A percentile compares a stretch with the other conserved stretches of the same genome.
phyloP scores from a whole-genome alignment of 2,888 invertebrate species.

The Melipona bicolor region DNA sequence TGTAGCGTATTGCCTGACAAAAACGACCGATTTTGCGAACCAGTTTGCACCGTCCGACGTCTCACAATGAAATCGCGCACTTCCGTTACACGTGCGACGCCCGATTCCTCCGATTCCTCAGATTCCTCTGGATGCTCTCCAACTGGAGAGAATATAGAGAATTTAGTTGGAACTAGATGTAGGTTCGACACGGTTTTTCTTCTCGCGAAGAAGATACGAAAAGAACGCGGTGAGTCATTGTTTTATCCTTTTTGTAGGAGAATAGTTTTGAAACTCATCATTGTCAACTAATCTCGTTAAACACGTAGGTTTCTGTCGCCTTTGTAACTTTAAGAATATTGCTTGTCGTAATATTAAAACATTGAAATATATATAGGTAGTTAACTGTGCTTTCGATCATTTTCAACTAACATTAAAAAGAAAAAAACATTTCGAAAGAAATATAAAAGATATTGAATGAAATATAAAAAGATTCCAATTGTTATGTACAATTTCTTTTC shows the following conservation, averaged over 20 bases:
- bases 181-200: background rate
- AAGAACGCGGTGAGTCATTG: background rate
- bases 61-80: conserved; percentile 7
- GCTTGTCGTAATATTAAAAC: no score
- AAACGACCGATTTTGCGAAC: conserved; percentile 43
- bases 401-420: no score
- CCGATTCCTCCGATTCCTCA: background rate
- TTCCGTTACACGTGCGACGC: background rate
- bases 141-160: background rate
- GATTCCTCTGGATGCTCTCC: background rate
- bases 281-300: background rate
- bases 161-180: background rate
- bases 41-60: conserved; percentile 16
- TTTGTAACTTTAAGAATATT: no score
- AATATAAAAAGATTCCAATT: no score
- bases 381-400: no score
- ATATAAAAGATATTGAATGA: no score
- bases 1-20: conserved; percentile 15
- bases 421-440: no score
- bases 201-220: background rate
- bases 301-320: no score
- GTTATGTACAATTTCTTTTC: no score
- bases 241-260: background rate
- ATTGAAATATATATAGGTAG: no score
- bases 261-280: background rate